Base-by-base conservation (phyloP, 2,113 vertebrate genomes). In the Rhodinocichla rosea region DNA sequence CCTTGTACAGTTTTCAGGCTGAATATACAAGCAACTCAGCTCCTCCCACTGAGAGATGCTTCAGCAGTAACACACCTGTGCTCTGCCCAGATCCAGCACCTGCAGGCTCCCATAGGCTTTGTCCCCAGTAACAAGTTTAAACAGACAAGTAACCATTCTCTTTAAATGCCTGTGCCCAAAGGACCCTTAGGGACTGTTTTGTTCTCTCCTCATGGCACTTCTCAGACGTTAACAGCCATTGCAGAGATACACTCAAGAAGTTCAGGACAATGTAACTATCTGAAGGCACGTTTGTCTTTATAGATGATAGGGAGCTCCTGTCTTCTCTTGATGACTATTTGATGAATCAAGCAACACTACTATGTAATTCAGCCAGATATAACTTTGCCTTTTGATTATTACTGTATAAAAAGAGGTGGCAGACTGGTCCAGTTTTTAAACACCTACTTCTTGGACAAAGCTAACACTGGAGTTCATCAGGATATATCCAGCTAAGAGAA, bases 261-360 rank as follows among this genome's bases (percentile, higher is more conserved):
- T 68, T 74, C 32, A 97, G 49, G 97, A 89, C 78, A 74, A 79
- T 0, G 3, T 60, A 94, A 96, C 83, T 85, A 47, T 47, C 44
- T 79, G 95, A 92, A 93, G 91, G 65, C 87, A 89, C 6, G 4
- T 97, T 62, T 92, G 82, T 64, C 82, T 81, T 95, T 39, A 65
- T 22, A 50, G 5, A 13, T 50, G 57, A 93, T 63, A 82, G 45
- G n/a, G 75, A 97, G 91, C 62, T 91, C 91, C 67, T 60, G 89
- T 44, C 15, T 91, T 94, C 84, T 75, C 97, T 92, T 93, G 67
- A 83, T 68, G 79, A 79, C 62, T 83, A 63, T 57, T 95, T 94
- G 11, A 5, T 63, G 69, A 76, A 88, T 89, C 16, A 94, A 87
- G 47, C 45, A 96, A 60, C 68, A 76, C 1, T 8, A 22, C 15